phyloP scores from a whole-genome alignment of 2,113 vertebrate genomes.

The Dipodomys stephensi region DNA sequence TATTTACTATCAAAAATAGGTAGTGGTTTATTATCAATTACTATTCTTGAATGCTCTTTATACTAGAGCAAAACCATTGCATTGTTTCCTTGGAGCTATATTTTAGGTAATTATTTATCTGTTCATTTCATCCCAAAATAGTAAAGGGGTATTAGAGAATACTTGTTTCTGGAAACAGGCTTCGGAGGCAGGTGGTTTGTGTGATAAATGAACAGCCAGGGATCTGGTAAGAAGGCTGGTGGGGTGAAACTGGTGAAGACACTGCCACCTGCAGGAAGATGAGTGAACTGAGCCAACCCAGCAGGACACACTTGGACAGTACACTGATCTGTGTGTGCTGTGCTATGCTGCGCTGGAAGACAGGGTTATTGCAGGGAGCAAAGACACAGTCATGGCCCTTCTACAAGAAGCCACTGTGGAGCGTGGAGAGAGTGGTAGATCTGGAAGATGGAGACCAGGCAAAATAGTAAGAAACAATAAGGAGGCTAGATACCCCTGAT shows the following conservation, averaged over 20 bases:
- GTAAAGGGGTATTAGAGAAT: background rate
- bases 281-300: conserved; percentile 1
- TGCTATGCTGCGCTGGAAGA: background rate
- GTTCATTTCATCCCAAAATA: background rate
- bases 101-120: background rate
- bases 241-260: background rate
- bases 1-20: background rate
- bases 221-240: background rate
- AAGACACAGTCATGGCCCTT: background rate
- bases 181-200: background rate
- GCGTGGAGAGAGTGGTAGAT: background rate
- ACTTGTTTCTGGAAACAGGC: background rate
- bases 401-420: background rate
- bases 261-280: conserved; percentile 67
- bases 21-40: background rate
- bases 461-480: background rate
- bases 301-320: background rate
- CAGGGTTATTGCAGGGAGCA: no score
- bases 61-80: background rate
- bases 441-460: background rate
- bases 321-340: background rate
- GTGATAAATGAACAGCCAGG: background rate
- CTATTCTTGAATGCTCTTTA: conserved; percentile 41
- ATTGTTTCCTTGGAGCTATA: background rate
- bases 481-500: background rate